A percentile compares a stretch with the other conserved stretches of the same genome.
Evolutionary conservation across 1,140 invertebrate species (phyloP).

Genomic region (Portunus trituberculatus): DNA sequence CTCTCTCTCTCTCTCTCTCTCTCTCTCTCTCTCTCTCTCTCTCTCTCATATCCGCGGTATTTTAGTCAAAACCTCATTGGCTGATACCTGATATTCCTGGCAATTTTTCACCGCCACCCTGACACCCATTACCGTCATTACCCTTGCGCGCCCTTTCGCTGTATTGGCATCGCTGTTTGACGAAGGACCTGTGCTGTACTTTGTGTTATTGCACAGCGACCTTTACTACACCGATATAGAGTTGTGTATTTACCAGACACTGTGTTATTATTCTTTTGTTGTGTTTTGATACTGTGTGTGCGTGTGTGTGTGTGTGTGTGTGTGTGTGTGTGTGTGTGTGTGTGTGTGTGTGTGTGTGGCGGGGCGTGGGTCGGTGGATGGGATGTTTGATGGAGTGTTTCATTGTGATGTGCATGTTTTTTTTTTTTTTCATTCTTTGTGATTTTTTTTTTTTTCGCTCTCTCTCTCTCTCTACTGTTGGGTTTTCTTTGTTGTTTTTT

Average conservation of each 20-base stretch:
- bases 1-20: constrained; percentile 48
- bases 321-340: too few species aligned
- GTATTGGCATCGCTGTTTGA: background rate
- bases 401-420: too few species aligned
- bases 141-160: background rate
- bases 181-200: background rate
- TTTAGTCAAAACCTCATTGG: background rate
- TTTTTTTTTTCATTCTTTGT: too few species aligned
- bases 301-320: too few species aligned
- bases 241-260: background rate
- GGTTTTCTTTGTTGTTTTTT: too few species aligned
- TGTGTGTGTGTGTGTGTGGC: too few species aligned
- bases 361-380: too few species aligned
- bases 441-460: too few species aligned
- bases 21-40: constrained; percentile 30
- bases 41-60: background rate
- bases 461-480: too few species aligned
- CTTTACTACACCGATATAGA: background rate
- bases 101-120: background rate
- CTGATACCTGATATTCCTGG: background rate
- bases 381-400: too few species aligned
- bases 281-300: background rate
- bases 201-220: background rate
- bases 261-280: background rate
- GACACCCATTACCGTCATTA: background rate